phyloP scores from a whole-genome alignment of 2,888 invertebrate genomes.

The Trachelus iudaicus region DNA sequence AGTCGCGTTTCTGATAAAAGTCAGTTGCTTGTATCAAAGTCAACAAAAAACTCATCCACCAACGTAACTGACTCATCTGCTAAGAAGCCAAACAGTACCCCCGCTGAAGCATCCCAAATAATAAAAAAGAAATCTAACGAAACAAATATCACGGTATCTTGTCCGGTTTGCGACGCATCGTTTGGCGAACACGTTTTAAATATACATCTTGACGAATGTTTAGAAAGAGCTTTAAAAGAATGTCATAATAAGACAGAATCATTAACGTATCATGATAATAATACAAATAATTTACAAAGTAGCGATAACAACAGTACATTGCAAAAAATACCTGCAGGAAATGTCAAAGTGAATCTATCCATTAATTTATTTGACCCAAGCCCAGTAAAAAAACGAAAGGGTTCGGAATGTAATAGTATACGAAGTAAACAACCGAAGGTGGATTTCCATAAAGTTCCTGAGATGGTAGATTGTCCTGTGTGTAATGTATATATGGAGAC shows the following conservation, averaged over 20 bases:
- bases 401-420: no score
- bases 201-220: slow-evolving; percentile 25
- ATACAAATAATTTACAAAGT: neutral
- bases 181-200: slow-evolving; percentile 11
- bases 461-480: slow-evolving; percentile 59
- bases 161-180: slow-evolving; percentile 22
- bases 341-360: neutral
- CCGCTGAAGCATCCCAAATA: neutral
- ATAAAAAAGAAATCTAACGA: slow-evolving; percentile 15
- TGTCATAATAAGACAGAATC: neutral
- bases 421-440: slow-evolving; percentile 26
- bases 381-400: slow-evolving; percentile 5
- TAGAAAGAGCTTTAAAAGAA: neutral
- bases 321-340: neutral
- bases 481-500: slow-evolving; percentile 59
- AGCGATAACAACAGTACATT: slow-evolving; percentile 1
- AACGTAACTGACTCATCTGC: slow-evolving; percentile 13
- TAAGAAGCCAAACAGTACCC: slow-evolving; percentile 20
- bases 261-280: neutral
- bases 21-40: neutral
- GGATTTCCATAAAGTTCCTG: slow-evolving; percentile 12
- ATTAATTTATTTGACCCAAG: neutral
- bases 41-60: slow-evolving; percentile 12
- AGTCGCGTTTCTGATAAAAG: neutral
- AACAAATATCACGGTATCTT: slow-evolving; percentile 11